Percentiles rank a stretch among this genome's conserved stretches.
Conservation (phyloP, 2,797 vertebrate genomes). For the Crax fasciolata region DNA sequence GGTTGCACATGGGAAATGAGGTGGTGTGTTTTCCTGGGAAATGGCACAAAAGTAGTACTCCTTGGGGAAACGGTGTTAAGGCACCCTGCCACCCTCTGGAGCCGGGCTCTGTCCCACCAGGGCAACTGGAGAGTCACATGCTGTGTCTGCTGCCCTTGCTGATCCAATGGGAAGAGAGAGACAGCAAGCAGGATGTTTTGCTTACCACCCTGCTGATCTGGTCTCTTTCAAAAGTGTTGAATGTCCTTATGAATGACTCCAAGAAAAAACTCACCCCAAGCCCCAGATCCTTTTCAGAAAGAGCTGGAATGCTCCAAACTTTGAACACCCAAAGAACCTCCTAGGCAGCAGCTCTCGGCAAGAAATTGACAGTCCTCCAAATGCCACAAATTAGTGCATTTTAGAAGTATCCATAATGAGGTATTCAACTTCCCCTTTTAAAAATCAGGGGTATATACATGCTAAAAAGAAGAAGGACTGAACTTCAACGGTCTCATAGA, state of each 20-base stretch:
- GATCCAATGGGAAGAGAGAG: not conserved
- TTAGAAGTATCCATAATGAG: not conserved
- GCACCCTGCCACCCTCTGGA: not conserved
- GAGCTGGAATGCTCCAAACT: not conserved
- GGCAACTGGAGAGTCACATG: rapidly evolving
- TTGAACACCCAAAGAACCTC: not conserved
- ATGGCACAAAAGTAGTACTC: not conserved
- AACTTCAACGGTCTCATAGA: slow-evolving; percentile 15
- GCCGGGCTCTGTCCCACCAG: not conserved
- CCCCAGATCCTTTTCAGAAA: not conserved
- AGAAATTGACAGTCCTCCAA: not conserved
- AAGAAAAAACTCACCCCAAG: not conserved
- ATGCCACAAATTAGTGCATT: slow-evolving; percentile 19
- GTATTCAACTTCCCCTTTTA: not conserved
- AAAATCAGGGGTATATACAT: not conserved
- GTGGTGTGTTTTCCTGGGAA: not conserved
- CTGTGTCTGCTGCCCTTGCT: not conserved
- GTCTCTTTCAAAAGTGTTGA: not conserved
- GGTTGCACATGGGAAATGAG: not conserved
- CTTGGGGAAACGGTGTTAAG: rapidly evolving
- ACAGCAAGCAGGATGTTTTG: not conserved
- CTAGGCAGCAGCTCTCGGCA: not conserved
- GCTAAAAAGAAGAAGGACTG: slow-evolving; percentile 3
- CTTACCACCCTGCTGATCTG: not conserved
- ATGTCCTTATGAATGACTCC: not conserved